These are phyloP conservation scores for Periophthalmus modestus DNA, from an alignment of 2,113 vertebrate species.

Conservation along the genomic window DNA sequence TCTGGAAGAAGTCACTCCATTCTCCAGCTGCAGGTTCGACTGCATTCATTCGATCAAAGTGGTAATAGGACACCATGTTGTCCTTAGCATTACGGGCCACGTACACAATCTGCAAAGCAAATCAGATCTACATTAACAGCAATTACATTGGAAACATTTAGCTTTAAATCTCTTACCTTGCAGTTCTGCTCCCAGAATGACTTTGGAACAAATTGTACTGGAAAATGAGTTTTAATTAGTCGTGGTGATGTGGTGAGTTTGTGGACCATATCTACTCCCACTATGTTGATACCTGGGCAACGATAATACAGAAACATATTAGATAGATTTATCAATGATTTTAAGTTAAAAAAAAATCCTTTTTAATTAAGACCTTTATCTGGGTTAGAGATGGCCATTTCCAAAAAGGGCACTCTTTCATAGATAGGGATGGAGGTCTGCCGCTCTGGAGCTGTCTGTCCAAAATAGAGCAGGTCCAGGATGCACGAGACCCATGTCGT, in stretches of 20 bases:
- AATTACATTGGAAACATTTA: not conserved
- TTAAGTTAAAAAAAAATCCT: not conserved
- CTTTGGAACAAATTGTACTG: conserved; percentile 75
- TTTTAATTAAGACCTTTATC: conserved; percentile 15
- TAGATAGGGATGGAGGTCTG: conserved; percentile 64
- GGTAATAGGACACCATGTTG: conserved; percentile 83
- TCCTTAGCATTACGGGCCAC: conserved; percentile 88
- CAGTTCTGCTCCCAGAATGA: conserved; percentile 84
- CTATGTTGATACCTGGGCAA: not conserved
- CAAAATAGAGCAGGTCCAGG: conserved; percentile 75
- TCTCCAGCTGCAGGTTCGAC: conserved; percentile 77
- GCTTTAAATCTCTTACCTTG: conserved; percentile 68
- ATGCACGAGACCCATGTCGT: conserved; percentile 82
- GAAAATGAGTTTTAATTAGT: conserved; percentile 83
- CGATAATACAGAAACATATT: not conserved
- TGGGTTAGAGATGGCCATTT: conserved; percentile 19
- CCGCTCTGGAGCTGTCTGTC: conserved; percentile 51
- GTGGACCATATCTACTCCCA: conserved; percentile 61
- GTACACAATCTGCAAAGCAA: conserved; percentile 77
- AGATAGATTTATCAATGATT: not conserved
- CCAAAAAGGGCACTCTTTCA: conserved; percentile 78
- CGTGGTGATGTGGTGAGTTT: conserved; percentile 68
- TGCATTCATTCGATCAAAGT: conserved; percentile 84
- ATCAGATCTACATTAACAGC: not conserved
- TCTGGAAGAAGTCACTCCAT: conserved; percentile 77